Base-by-base conservation (phyloP, 2,113 vertebrate genomes). In the Stictonetta naevosa region DNA sequence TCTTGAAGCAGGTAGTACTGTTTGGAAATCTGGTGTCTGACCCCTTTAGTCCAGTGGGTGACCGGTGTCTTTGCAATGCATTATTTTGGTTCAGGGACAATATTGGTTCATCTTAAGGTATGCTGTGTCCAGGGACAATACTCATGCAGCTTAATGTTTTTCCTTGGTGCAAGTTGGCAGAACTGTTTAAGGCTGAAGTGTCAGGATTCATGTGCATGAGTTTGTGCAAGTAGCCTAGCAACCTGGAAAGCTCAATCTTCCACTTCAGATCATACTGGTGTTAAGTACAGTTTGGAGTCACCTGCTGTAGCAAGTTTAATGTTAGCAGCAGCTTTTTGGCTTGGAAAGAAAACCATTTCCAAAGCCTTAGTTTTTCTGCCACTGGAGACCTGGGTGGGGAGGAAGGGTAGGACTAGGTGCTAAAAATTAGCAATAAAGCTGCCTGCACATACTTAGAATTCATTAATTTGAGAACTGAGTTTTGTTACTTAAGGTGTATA, bases 21-120 rank as follows among this genome's bases (percentile, higher is more conserved):
- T 68, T 46, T 52, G 50, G 14, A 1, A 50, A 62, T 5, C 26
- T 19, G 8, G 26, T 13, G 22, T 3, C 42, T 11, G 20, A 29
- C 22, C 42, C 18, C 53, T 71, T 26, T 33, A 74, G 31, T 14
- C 36, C 13, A 19, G 13, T 13, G 10, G 36, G 58, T 76, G 26
- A 36, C 42, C 0, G 1, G 53, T 55, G 50, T 11, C 16, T 38
- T 15, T 60, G 56, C 29, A 42, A 2, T n/a, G 34, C 1, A 1
- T 42, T 29, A 19, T 28, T 31, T 48, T 62, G 67, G 52, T 64
- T 81, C 6, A 3, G 48, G 52, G 64, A 22, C 82, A n/a, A n/a
- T n/a, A n/a, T 68, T 29, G 21, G 11, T 8, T 29, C 60, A 28
- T n/a, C 28, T 68, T n/a, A 20, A 29, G 38, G 14, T 17, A 23